Base-by-base conservation (phyloP, 2,113 vertebrate genomes). In the Speoplatyrhinus poulsoni region DNA sequence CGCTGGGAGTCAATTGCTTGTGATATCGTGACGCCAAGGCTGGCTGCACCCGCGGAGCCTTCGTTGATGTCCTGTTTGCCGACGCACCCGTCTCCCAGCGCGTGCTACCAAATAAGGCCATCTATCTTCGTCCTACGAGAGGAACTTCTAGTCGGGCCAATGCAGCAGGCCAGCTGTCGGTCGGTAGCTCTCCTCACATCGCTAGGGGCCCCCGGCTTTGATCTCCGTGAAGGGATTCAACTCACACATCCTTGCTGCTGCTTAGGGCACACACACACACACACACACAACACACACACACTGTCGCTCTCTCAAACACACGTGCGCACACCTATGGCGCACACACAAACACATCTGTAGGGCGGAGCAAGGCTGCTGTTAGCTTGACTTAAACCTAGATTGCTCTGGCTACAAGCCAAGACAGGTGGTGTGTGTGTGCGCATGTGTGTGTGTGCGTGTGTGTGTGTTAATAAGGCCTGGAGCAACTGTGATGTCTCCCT, bases 141-240 rank as follows among this genome's bases (percentile, higher is more conserved):
- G 65, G 76, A 83, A 82, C 62, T 76, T 84, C 73, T 75, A 72
- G 62, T 68, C 68, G 41, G 76, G 79, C 76, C 73, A 75, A 69
- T 70, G 76, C 56, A 72, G 70, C 67, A 19, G 58, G 48, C 67
- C 73, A 76, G 74, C 60, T 64, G 55, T 54, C 49, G 16, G 55
- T 54, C 49, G 16, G 69, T 64, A 12, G 74, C 67, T 82, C 68
- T 17, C 57, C 65, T 76, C 69, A 70, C 26, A 70, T 58, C 26
- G 4, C 80, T 66, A 61, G 62, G 19, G 62, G 67, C 50, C 41
- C 72, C 62, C 4, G 54, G 73, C 86, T 86, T 86, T 87, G 82
- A 89, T 89, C 82, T 79, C 66, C 3, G 12, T 78, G 73, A 82
- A 80, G 75, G 56, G 55, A 76, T 56, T 79, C 68, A 82, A 76